These are phyloP conservation scores for Acestrorhynchus altus DNA, from an alignment of 2,797 vertebrate genomes.

Conservation along the genomic window DNA sequence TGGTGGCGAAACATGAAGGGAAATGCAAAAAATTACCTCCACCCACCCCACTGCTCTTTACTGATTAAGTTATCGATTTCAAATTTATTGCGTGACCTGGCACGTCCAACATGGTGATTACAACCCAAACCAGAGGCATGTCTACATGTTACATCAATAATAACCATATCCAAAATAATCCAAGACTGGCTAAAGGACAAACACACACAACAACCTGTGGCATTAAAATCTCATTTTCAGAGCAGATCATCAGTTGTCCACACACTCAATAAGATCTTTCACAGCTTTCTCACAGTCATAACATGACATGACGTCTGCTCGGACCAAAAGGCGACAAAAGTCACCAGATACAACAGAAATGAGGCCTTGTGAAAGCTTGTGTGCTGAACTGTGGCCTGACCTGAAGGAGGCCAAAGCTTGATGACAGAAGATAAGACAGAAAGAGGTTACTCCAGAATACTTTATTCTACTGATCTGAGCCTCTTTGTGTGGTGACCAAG, in stretches of 20 bases:
- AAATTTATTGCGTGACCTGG: background rate
- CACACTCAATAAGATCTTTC: background rate
- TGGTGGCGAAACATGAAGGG: constrained; percentile 64
- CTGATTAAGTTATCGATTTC: constrained; percentile 34
- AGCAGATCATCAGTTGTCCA: background rate
- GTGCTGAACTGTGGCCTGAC: background rate
- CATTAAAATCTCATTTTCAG: no score
- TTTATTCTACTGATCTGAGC: background rate
- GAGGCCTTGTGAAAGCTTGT: no score
- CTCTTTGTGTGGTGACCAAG: constrained; percentile 1
- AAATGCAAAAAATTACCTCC: constrained; percentile 30
- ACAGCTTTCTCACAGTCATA: background rate
- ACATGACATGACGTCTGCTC: background rate
- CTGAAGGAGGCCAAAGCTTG: background rate
- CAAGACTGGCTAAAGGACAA: no score
- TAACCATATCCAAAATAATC: no score
- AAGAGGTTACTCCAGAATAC: background rate
- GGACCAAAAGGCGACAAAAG: constrained; percentile 11
- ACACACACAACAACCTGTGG: no score
- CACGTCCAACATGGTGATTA: constrained; percentile 2
- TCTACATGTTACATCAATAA: no score
- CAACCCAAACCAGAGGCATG: no score
- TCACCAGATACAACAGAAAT: constrained; percentile 3
- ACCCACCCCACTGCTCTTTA: background rate
- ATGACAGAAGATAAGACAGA: background rate